Evolutionary conservation across 2,113 vertebrate species (phyloP), one percentile per base, ranked within the genome.

Genomic region (Cyphomyrus discorhynchus): DNA sequence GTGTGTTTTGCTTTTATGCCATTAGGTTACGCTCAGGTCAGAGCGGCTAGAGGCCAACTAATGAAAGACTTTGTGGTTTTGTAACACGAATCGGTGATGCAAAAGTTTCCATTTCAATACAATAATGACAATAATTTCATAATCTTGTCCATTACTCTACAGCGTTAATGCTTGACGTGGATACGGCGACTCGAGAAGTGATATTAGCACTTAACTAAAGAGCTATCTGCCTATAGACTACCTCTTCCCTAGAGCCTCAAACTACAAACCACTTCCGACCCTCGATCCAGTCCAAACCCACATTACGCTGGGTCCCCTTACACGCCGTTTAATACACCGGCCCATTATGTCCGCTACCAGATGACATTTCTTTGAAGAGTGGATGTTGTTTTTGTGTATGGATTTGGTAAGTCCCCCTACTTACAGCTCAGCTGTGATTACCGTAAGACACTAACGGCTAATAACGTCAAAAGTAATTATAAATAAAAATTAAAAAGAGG

Each of bases 391-490:
- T 45, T 56, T 89, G 11, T 42, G 39, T 27, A 49, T 53, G 82
- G 83, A 86, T 50, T 58, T 31, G 52, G 17, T 62, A 58, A 66
- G n/a, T 42, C 42, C 24, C 39, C 89, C 56, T 47, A 77, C 52
- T 86, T 45, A 62, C 39, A 42, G 82, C 53, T 31, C 39, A 53
- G 53, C 53, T 31, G 85, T n/a, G 17, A 89, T 84, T 89, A 89
- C 24, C 24, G 19, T 47, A 53, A 52, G 52, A 82, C 52, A 47
- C 85, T 49, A 89, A 27, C 42, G 15, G 35, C 53, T 86, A 89
- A 66, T 31, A 56, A 46, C 84, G 80, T 35, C 27, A 87, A 53
- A n/a, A 85, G 19, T 82, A 89, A 89, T 89, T 70, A 89, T 66
- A 86, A 85, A 86, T 58, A 85, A 19, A 89, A 86, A 42, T 39